These are phyloP conservation scores for Vipera latastei DNA, from an alignment of 2,797 vertebrate species.

Conservation along the genomic window DNA sequence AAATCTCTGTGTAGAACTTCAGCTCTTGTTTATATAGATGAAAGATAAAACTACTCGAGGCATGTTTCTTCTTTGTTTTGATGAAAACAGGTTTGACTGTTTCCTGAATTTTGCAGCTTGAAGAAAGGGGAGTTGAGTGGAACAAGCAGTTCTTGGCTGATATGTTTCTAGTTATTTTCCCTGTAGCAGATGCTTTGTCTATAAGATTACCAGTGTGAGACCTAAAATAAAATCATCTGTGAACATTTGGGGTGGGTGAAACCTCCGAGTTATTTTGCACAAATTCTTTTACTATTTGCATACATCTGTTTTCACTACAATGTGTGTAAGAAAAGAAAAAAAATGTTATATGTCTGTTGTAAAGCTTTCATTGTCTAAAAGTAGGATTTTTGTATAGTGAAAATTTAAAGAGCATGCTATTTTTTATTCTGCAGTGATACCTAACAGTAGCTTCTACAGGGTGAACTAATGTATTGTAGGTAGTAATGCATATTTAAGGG, in stretches of 20 bases:
- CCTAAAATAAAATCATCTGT: not conserved
- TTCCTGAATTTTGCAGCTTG: not conserved
- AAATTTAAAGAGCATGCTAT: not conserved
- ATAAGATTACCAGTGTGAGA: not conserved
- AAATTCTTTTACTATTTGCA: not conserved
- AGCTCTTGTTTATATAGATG: not conserved
- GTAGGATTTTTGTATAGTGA: not conserved
- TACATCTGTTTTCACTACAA: not conserved
- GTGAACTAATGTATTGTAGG: not conserved
- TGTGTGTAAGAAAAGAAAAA: not conserved
- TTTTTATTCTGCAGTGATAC: not conserved
- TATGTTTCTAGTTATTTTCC: not conserved
- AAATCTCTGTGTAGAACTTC: not conserved
- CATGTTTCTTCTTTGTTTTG: not conserved
- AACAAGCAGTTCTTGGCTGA: not conserved
- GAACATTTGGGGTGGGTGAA: not conserved
- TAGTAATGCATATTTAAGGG: not conserved
- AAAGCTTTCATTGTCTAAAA: not conserved
- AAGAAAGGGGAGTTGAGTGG: not conserved
- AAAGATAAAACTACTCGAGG: not conserved
- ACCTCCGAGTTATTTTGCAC: not conserved
- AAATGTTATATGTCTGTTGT: not conserved
- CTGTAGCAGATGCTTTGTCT: not conserved
- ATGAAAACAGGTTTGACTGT: not conserved
- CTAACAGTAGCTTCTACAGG: not conserved